Evolutionary conservation across 1,140 invertebrate genomes (phyloP), one percentile per base, ranked within the genome.

Genomic region (Drosophila watanabei): DNA sequence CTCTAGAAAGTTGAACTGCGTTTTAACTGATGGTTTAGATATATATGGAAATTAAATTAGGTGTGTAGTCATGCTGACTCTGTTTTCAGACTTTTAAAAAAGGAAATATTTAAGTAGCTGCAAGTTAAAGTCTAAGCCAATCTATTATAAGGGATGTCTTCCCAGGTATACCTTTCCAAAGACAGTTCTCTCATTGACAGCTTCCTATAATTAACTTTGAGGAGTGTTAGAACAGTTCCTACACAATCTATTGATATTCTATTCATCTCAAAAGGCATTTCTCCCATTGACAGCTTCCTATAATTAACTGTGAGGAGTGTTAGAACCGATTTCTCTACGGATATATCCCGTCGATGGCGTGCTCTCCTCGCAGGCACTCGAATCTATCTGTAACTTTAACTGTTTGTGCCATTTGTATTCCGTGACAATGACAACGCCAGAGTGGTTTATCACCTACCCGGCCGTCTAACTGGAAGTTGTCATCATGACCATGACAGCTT

Each of bases 401-500:
- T 87, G 66, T 91, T 80, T 86, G 58, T 73, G 79, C 59, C 75
- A 82, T 85, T 82, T 86, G 79, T 76, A 41, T 77, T 79, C 65
- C 75, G 68, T 77, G 86, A 89, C 86, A 90, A 82, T 90, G 82
- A 76, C 83, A 80, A 61, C 59, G 49, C 59, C 68, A 61, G 60
- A 65, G 75, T 83, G 73, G 70, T 73, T 73, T 73, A 73, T 73
- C 70, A 73, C 54, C 58, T 73, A 68, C 61, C 49, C 59, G 59
- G 69, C 56, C 77, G 56, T 73, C 79, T 78, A 82, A 91, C 82
- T 91, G 82, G 76, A 77, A 75, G 76, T 71, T 82, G 76, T 69
- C 79, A 63, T 85, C 81, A 86, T 86, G 86, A 28, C 75, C 75
- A 82, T 80, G 82, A 76, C 82, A 79, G 82, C 75, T 76, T 66